Evolutionary conservation across 1,140 invertebrate genomes (phyloP), one percentile per base, ranked within the genome.

Genomic region (Parapsyche elsis): DNA sequence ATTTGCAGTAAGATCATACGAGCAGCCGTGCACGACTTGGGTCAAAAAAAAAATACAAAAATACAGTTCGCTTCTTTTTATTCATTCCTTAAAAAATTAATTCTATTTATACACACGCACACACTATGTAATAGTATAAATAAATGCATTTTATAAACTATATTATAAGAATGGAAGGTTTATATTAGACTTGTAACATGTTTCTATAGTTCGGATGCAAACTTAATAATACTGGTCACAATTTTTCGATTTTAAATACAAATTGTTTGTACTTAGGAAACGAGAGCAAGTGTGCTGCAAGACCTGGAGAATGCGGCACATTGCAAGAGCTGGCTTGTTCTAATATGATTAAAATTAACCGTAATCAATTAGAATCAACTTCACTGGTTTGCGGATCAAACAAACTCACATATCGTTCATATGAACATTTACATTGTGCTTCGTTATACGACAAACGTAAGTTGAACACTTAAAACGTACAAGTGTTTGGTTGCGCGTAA

Each of bases 331-430:
- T 83, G 1, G 85, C 86, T 9, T 86, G 85, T 70, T 9, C 59
- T 16, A 61, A 75, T 9, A 83, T 84, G 0, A 76, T 84, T 10
- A 81, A 80, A 23, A 84, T 84, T 24, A 84, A 83, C 49, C 76
- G 74, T 16, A 64, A 75, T 5, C 12, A 24, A 80, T 77, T 80
- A 81, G 75, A 49, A 30, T 64, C 73, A 67, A 75, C 71, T 9
- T 76, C 77, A 71, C 76, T 81, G 61, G 85, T 86, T 21, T 87
- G 86, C 71, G 86, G 86, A 64, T 84, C 82, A 78, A 86, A 87
- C 76, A 86, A 85, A 14, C 76, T 81, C 19, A 85, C 86, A 14
- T 86, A 87, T 71, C 76, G 53, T 21, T 86, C 85, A 30, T 80
- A 81, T 30, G 80, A 85, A 80, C 86, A 86, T 75, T 80, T 87